Base-by-base conservation (phyloP, 2,113 vertebrate species). In the Lutjanus erythropterus region DNA sequence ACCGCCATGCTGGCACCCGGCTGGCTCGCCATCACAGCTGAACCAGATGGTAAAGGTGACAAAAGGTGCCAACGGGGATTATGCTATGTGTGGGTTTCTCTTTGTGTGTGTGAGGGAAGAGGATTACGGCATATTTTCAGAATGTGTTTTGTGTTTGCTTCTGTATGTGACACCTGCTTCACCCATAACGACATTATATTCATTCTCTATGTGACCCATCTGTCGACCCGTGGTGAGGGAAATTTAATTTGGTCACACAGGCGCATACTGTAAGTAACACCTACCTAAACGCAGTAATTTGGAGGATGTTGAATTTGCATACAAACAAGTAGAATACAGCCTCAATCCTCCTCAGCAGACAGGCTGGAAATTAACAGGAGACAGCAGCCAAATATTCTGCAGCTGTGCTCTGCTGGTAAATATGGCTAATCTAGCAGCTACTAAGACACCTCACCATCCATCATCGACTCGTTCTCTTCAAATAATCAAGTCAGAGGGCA, bases 21-120 rank as follows among this genome's bases (percentile, higher is more conserved):
- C 87, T 81, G 79, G 72, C 75, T 78, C 66, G 3, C 68, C 83
- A 64, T 72, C 69, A 41, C 80, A 75, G 62, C 66, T 67, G 14
- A 60, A 72, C 78, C 87, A 89, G 81, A 86, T 83, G 83, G 83
- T 76, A 80, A 73, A 89, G 85, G 88, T 86, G 66, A 80, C 49
- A 37, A 61, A 53, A 60, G 55, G 49, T 31, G 70, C 81, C 70
- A 84, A 44, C 78, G 81, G 31, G 74, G 82, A 84, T 81, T 88
- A 78, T 59, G 33, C 44, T 6, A 2, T 64, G 71, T 60, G 70
- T 76, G 42, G 3, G 71, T 58, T 11, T 80, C 12, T 50, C 3
- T 64, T 1, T 59, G 49, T 8, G 25, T 15, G 42, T 62, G 55
- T 42, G 50, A 2, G 19, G 16, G 9, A 23, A 5, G 23, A 6